Conservation (phyloP, 2,113 vertebrate genomes). For the Halichoerus grypus region DNA sequence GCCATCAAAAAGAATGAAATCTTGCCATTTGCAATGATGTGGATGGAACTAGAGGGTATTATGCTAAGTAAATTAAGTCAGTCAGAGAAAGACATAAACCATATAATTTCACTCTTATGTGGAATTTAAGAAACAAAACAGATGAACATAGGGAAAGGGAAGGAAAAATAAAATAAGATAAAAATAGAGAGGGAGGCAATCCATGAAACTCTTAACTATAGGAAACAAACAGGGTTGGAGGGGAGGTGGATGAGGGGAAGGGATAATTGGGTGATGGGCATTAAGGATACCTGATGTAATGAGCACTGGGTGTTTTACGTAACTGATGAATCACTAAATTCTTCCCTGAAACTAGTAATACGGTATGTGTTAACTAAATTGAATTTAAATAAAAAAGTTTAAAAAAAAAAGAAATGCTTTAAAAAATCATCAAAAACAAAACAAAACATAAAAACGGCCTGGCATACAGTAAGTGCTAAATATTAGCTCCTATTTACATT, state of each 20-base stretch:
- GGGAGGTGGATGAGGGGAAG: neutral
- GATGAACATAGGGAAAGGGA: neutral
- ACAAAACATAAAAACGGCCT: neutral
- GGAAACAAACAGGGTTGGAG: neutral
- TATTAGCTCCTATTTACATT: neutral
- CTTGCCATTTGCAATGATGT: neutral
- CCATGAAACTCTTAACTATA: neutral
- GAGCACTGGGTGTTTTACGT: too few relatives aligned
- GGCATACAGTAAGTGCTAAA: neutral
- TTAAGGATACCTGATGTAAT: too few relatives aligned
- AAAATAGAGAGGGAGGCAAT: neutral
- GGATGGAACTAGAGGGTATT: neutral
- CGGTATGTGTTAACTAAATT: neutral
- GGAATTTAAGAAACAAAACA: neutral
- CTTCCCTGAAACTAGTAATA: neutral
- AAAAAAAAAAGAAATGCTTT: neutral
- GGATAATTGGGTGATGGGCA: too few relatives aligned
- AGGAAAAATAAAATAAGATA: neutral
- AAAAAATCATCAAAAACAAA: neutral
- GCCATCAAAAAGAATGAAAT: too few relatives aligned
- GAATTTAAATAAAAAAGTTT: neutral
- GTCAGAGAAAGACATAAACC: neutral
- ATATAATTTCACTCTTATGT: neutral
- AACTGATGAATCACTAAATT: neutral
- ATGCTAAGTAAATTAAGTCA: neutral